Evolutionary conservation across 1,140 invertebrate species (phyloP).

Genomic region (Trichoplusia ni): DNA sequence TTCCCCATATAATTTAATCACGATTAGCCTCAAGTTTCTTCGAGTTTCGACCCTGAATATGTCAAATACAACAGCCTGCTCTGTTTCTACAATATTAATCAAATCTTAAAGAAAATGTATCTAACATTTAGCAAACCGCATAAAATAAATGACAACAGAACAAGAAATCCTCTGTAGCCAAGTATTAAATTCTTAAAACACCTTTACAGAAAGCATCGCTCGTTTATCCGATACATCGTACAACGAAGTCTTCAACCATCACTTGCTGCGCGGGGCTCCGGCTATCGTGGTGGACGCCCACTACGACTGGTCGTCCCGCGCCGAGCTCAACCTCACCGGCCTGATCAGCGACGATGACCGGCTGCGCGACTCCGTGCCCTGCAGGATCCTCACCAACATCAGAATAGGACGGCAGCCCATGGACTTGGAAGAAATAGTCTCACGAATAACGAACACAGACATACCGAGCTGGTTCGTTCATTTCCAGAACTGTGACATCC

Average conservation of each 20-base stretch:
- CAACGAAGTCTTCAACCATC: conserved; percentile 85
- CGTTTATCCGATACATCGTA: conserved; percentile 85
- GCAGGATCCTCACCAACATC: conserved; percentile 87
- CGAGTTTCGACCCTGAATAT: no score
- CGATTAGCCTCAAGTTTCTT: no score
- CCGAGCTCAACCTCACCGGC: conserved; percentile 85
- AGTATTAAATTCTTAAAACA: no score
- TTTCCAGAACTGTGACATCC: conserved; percentile 92
- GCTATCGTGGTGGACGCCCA: conserved; percentile 88
- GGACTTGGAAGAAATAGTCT: conserved; percentile 85
- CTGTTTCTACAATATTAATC: no score
- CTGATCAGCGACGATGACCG: conserved; percentile 83
- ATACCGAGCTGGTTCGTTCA: conserved; percentile 90
- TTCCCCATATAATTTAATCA: no score
- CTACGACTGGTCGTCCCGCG: conserved; percentile 85
- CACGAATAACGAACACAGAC: conserved; percentile 84
- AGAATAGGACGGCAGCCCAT: conserved; percentile 83
- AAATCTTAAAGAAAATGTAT: no score
- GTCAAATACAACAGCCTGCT: no score
- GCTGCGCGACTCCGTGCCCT: conserved; percentile 85
- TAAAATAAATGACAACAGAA: no score
- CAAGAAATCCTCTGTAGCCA: no score
- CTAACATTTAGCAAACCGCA: no score
- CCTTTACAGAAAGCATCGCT: conserved; percentile 83
- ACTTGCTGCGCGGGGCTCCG: conserved; percentile 86